Evolutionary conservation across 2,888 invertebrate species (phyloP).

Genomic region (Watsonalla cultraria): DNA sequence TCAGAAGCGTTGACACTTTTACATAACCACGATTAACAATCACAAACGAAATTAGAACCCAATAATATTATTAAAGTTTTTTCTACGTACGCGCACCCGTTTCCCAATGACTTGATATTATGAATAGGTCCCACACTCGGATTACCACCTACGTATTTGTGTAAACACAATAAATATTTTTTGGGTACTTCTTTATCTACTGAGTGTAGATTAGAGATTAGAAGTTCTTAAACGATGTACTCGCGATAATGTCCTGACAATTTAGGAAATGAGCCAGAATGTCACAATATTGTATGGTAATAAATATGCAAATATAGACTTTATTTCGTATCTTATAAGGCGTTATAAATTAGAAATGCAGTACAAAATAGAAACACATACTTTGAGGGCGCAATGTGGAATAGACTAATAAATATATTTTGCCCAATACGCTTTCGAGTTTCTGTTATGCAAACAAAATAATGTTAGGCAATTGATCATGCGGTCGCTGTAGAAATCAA

Average conservation of each 20-base stretch:
- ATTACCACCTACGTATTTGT: conserved; percentile 77
- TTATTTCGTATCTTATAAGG: too few relatives aligned
- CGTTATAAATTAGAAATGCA: too few relatives aligned
- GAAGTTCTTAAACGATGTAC: conserved; percentile 36
- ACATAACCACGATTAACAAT: conserved; percentile 71
- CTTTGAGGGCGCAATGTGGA: too few relatives aligned
- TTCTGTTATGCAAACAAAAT: too few relatives aligned
- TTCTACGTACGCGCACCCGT: conserved; percentile 33
- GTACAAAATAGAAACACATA: too few relatives aligned
- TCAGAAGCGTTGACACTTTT: conserved; percentile 69
- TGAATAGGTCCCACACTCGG: conserved; percentile 52
- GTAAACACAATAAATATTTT: conserved; percentile 77
- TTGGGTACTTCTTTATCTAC: conserved; percentile 54
- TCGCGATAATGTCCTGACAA: conserved; percentile 31
- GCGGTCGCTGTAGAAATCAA: too few relatives aligned
- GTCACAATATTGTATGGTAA: too few relatives aligned
- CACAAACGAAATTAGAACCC: conserved; percentile 77
- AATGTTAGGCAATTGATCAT: too few relatives aligned
- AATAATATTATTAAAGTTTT: conserved; percentile 73
- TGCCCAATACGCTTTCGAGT: too few relatives aligned
- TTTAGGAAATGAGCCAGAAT: conserved; percentile 11
- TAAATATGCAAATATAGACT: too few relatives aligned
- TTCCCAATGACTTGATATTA: conserved; percentile 49
- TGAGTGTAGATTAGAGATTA: conserved; percentile 51
- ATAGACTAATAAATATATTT: too few relatives aligned